Percentiles rank a stretch among this genome's conserved stretches.
phyloP scores from a whole-genome alignment of 2,888 invertebrate genomes.

The Cotesia congregata region DNA sequence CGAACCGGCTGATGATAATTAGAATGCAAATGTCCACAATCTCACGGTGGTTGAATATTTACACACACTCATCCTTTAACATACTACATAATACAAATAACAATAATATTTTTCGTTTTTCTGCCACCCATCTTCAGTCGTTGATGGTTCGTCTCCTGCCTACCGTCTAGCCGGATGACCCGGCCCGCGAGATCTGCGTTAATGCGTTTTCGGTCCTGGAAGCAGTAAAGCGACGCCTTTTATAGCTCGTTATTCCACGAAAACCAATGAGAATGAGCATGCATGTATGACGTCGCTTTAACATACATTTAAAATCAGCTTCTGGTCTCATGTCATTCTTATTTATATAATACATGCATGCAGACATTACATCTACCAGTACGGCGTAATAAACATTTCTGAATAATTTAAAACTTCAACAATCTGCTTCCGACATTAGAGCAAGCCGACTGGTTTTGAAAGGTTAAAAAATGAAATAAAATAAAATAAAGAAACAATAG shows the following conservation, averaged over 20 bases:
- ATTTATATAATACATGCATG: not conserved
- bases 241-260: slow-evolving; percentile 59
- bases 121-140: slow-evolving; percentile 35
- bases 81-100: not conserved
- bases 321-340: slow-evolving; percentile 32
- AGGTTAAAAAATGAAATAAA: not conserved
- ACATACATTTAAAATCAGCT: slow-evolving; percentile 37
- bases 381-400: not conserved
- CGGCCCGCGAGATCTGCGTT: slow-evolving; percentile 46
- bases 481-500: not conserved
- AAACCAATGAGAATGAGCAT: slow-evolving; percentile 53
- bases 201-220: slow-evolving; percentile 57
- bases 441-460: not conserved
- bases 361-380: not conserved
- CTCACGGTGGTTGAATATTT: not conserved
- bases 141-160: slow-evolving; percentile 17
- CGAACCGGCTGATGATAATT: slow-evolving; percentile 50
- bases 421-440: not conserved
- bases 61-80: not conserved
- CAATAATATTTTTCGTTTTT: slow-evolving; percentile 13
- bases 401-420: not conserved
- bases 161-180: slow-evolving; percentile 43
- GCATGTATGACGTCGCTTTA: slow-evolving; percentile 33
- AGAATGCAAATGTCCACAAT: slow-evolving; percentile 54
- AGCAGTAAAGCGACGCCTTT: slow-evolving; percentile 57